Conservation (phyloP, 2,797 vertebrate genomes). For the Picus viridis region DNA sequence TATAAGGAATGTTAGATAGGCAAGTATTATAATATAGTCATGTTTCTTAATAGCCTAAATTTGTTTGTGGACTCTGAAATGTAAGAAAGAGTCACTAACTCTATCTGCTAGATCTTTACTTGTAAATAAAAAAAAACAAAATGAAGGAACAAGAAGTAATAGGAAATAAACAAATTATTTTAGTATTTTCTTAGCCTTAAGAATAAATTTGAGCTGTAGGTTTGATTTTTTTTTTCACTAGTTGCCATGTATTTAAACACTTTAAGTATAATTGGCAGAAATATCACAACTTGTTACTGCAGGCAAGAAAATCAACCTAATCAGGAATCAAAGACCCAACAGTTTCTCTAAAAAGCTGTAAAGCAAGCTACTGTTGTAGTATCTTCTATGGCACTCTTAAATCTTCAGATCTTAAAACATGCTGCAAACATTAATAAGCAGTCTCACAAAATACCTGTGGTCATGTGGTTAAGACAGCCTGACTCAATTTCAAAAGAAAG, state of each 20-base stretch:
- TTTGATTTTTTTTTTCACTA: neutral
- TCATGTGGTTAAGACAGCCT: slow-evolving; percentile 43
- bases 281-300: neutral
- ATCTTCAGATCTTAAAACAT: slow-evolving; percentile 4
- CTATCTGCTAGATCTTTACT: neutral
- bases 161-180: neutral
- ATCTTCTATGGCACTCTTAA: neutral
- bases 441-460: slow-evolving; percentile 57
- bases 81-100: neutral
- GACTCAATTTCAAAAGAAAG: slow-evolving; percentile 26
- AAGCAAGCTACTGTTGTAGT: neutral
- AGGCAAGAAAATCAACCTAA: neutral
- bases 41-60: neutral
- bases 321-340: neutral
- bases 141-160: neutral
- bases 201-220: neutral
- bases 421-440: slow-evolving; percentile 31
- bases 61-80: neutral
- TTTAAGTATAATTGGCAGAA: neutral
- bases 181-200: neutral
- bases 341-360: neutral
- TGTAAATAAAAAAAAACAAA: neutral
- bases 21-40: neutral
- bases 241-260: neutral
- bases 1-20: neutral